phyloP scores from a whole-genome alignment of 2,888 invertebrate species.

The Calliopum simillimum region DNA sequence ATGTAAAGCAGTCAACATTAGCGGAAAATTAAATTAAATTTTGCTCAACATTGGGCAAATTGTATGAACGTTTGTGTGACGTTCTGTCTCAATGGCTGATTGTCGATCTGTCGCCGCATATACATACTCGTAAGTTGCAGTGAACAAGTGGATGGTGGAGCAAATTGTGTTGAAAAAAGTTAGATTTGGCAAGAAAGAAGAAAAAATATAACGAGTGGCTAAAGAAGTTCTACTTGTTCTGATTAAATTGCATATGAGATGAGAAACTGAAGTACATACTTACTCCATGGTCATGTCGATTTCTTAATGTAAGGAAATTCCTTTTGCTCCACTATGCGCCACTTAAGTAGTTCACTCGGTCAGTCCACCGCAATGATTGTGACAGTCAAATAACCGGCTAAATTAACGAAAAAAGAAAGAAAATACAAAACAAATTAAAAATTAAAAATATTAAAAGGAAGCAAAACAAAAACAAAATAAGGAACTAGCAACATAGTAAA shows the following conservation, averaged over 20 bases:
- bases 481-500: slow-evolving; percentile 8
- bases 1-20: slow-evolving; percentile 19
- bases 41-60: slow-evolving; percentile 8
- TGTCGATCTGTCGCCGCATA: too few relatives aligned
- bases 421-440: slow-evolving; percentile 13
- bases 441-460: slow-evolving; percentile 6
- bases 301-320: too few relatives aligned
- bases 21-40: slow-evolving; percentile 30
- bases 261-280: too few relatives aligned
- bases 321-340: slow-evolving; percentile 11
- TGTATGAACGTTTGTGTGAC: not conserved
- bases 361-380: slow-evolving; percentile 3
- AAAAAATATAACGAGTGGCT: too few relatives aligned
- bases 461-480: not conserved
- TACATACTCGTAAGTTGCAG: too few relatives aligned
- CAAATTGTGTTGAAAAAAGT: too few relatives aligned
- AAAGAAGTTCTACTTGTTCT: too few relatives aligned
- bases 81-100: not conserved
- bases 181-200: too few relatives aligned
- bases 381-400: not conserved
- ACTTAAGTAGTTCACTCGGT: slow-evolving; percentile 22
- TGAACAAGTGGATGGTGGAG: too few relatives aligned
- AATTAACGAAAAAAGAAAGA: slow-evolving; percentile 9
- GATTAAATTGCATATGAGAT: too few relatives aligned
- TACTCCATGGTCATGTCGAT: too few relatives aligned